A percentile compares a stretch with the other conserved stretches of the same genome.
phyloP scores from a whole-genome alignment of 1,140 invertebrate species.

The Drosophila orena region DNA sequence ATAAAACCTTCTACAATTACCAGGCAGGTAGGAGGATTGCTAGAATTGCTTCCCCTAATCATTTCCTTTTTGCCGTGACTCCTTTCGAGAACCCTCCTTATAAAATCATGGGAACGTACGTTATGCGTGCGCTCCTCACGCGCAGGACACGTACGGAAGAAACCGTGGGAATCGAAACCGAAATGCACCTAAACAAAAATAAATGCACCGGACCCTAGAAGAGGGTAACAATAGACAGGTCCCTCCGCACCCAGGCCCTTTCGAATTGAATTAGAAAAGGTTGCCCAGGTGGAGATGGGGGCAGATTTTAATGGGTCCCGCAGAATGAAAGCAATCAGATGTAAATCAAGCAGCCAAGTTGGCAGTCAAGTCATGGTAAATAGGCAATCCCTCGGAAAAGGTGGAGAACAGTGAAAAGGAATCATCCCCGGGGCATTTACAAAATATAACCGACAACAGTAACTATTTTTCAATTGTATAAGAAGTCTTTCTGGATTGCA shows the following conservation, averaged over 20 bases:
- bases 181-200: constrained; percentile 36
- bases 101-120: constrained; percentile 28
- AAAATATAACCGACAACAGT: background rate
- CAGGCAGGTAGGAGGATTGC: constrained; percentile 23
- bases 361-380: constrained; percentile 43
- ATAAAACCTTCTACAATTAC: constrained; percentile 46
- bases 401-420: background rate
- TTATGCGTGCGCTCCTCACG: constrained; percentile 55
- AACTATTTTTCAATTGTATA: background rate
- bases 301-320: constrained; percentile 16
- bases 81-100: constrained; percentile 10
- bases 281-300: constrained; percentile 43
- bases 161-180: constrained; percentile 47
- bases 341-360: constrained; percentile 45
- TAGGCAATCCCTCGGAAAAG: constrained; percentile 8
- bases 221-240: constrained; percentile 41
- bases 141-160: constrained; percentile 45
- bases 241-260: constrained; percentile 21
- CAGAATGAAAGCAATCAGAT: constrained; percentile 49
- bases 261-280: constrained; percentile 52
- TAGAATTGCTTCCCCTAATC: constrained; percentile 46
- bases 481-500: background rate
- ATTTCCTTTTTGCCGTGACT: constrained; percentile 32
- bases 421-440: constrained; percentile 5
- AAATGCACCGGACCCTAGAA: constrained; percentile 42